Conservation (phyloP, 1,140 invertebrate species). For the Bursaphelenchus mucronatus region DNA sequence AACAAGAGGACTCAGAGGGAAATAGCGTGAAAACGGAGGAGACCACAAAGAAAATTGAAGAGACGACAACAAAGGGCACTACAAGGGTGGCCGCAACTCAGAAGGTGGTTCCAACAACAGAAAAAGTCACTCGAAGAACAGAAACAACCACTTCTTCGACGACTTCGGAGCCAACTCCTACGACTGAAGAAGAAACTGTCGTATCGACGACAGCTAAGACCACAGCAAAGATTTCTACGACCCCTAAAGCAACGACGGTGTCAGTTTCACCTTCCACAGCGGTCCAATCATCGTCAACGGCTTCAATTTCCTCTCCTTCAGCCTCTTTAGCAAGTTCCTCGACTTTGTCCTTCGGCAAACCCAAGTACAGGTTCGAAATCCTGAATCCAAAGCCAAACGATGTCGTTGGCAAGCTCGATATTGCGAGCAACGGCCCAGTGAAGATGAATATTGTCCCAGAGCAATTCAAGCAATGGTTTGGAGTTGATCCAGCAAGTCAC, state of each 20-base stretch:
- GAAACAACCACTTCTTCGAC: not conserved
- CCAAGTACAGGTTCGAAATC: conserved; percentile 30
- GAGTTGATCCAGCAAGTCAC: conserved; percentile 20
- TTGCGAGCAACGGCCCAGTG: conserved; percentile 6
- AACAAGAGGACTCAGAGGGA: not conserved
- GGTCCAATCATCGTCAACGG: not conserved
- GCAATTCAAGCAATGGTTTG: conserved; percentile 33
- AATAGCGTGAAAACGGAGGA: not conserved
- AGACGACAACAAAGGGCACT: not conserved
- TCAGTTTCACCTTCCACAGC: not conserved
- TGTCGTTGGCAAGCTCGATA: conserved; percentile 23
- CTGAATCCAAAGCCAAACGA: conserved; percentile 10
- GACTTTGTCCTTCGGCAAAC: not conserved
- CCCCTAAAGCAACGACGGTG: conserved; percentile 6
- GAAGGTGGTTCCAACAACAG: not conserved
- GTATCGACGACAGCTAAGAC: conserved; percentile 9
- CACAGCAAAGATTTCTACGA: not conserved
- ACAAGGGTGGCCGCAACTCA: not conserved
- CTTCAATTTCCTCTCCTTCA: too few species aligned
- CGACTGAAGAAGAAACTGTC: not conserved
- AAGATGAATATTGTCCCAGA: conserved; percentile 26
- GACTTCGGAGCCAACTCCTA: conserved; percentile 4
- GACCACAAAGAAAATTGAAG: not conserved
- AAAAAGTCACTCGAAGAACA: not conserved
- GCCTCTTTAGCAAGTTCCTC: not conserved